Evolutionary conservation across 2,113 vertebrate species (phyloP).

Genomic region (Tachycineta bicolor): DNA sequence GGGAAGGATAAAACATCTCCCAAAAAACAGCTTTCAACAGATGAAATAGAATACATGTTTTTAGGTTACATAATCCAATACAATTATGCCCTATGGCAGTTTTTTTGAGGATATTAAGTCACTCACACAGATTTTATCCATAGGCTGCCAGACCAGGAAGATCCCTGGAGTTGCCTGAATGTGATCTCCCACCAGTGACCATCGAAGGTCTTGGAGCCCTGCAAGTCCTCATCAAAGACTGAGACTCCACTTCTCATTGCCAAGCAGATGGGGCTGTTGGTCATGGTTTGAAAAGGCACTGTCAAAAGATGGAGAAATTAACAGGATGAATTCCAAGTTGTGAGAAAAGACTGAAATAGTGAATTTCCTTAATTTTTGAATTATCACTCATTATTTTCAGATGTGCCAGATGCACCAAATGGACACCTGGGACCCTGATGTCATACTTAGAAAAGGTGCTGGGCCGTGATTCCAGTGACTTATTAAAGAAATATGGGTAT

Average conservation of each 20-base stretch:
- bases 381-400: background rate
- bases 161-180: background rate
- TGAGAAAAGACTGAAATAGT: background rate
- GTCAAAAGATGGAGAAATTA: background rate
- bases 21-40: too few relatives aligned
- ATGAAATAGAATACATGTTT: too few relatives aligned
- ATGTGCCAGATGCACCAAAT: background rate
- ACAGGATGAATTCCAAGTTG: background rate
- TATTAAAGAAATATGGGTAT: too few relatives aligned
- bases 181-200: background rate
- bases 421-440: fast-evolving
- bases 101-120: background rate
- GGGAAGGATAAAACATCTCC: too few relatives aligned
- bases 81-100: background rate
- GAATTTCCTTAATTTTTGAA: background rate
- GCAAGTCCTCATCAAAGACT: background rate
- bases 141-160: background rate
- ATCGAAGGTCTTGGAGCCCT: background rate
- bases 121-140: background rate
- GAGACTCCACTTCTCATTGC: background rate
- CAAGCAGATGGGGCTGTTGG: background rate
- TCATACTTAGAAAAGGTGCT: background rate
- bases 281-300: background rate
- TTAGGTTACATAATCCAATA: too few relatives aligned
- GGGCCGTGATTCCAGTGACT: background rate